Base-by-base conservation (phyloP, 92 coral and sea anemone genomes). In the Pocillopora grandis region DNA sequence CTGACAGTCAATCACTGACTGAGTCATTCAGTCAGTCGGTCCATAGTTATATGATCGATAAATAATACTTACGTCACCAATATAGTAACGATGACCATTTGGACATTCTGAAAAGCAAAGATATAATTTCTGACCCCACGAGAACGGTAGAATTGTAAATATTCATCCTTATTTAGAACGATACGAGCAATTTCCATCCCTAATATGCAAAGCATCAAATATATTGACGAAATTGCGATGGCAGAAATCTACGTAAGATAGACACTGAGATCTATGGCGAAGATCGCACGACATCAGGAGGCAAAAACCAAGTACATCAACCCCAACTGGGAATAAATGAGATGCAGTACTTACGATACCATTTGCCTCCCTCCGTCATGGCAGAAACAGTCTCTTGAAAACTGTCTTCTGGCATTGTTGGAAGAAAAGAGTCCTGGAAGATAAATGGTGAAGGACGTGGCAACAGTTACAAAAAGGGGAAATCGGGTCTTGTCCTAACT, bases 401-500 rank as follows among this genome's bases (percentile, higher is more conserved):
- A 57, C 79, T 80, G 62, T 92, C 95, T 48, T 92, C 92, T 62
- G 95, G 95, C 95, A 92, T 92, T n/a, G 95, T 92, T 14, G 95
- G 92, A 75, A 92, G 87, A 65, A 82, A 92, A 15, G 90, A 80
- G 66, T 58, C 62, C 94, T 91, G 67, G 1, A 67, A 82, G 12
- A 18, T 2, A 56, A 12, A 37, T 12, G 74, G 62, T 67, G 13
- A 5, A 16, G 4, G 18, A 69, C 37, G 49, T 42, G 49, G 49
- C 49, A 42, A 42, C 49, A 42, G 49, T 42, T 69, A 4, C 11
- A 15, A 15, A 23, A 66, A 66, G 31, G 19, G 31, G 19, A 66
- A 0, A 67, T 67, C 49, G 49, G 49, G 49, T 42, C 49, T 42
- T 1, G 49, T 42, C 3, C 49, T 3, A 1, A 42, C 49, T 42